Evolutionary conservation across 2,113 vertebrate species (phyloP).

Genomic region (Micronycteris hirsuta): DNA sequence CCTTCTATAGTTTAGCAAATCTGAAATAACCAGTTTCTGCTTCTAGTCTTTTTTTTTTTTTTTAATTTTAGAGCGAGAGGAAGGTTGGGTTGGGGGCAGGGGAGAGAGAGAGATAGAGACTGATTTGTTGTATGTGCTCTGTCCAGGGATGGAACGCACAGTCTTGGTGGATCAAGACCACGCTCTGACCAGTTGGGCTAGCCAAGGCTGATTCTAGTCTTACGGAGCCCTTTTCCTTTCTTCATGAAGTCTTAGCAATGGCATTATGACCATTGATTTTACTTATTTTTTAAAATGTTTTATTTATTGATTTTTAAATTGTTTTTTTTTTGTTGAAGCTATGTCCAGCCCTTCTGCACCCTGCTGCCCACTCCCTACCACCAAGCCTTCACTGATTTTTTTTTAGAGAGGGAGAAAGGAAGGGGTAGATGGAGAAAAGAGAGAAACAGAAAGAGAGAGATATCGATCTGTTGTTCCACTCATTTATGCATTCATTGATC

Average conservation of each 20-base stretch:
- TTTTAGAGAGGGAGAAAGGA: not conserved
- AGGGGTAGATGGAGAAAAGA: not conserved
- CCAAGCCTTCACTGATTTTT: no score
- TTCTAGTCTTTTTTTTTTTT: not conserved
- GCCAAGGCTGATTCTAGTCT: no score
- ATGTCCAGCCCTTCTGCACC: no score
- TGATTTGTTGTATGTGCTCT: no score
- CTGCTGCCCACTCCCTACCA: no score
- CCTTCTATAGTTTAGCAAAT: not conserved
- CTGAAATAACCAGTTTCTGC: not conserved
- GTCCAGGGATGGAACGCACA: no score
- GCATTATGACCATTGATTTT: not conserved
- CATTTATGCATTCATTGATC: not conserved
- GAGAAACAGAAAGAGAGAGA: not conserved
- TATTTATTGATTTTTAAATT: not conserved
- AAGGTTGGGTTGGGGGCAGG: no score
- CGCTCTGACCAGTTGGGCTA: no score
- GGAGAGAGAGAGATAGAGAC: no score
- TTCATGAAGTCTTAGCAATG: not conserved
- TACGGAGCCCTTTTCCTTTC: not conserved
- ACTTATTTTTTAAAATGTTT: not conserved
- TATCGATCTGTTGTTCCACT: not conserved
- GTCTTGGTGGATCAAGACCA: no score
- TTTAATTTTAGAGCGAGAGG: no score
- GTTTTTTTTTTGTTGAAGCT: no score